Base-by-base conservation (phyloP, 2,888 invertebrate genomes). In the Nomada hirtipes region DNA sequence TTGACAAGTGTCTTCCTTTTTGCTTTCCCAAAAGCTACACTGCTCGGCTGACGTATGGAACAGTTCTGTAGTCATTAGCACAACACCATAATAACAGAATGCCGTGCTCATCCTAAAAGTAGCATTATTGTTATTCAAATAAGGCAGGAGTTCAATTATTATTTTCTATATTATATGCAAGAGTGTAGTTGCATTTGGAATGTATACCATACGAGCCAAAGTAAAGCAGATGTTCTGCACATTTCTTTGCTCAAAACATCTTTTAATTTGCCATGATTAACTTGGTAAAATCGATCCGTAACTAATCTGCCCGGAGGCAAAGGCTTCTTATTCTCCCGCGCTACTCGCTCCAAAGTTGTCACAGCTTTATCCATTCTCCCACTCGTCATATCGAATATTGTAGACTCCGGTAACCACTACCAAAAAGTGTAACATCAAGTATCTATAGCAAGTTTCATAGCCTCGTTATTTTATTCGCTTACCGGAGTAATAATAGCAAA, bases 371-470 rank as follows among this genome's bases (percentile, higher is more conserved):
- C 98, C 4, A 97, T 96, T 91, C 97, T 96, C 0, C 98, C 98
- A 88, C 97, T 96, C 0, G 98, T 97, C 50, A 98, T 97, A 90
- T 98, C 97, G 94, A 95, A 99, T 81, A 98, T 95, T 0, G 98
- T 98, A 81, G 98, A 98, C 94, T 99, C 98, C 36, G 99, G 98
- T 73, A 99, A 94, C 98, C 98, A 99, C 98, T 98, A 93, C 68
- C 95, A 95, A 63, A 36, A 82, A 13, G 57, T 55, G 47, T 11
- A n/a, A 15, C 36, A 10, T 64, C 23, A n/a, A 52, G 70, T 36
- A 2, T 26, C 10, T 67, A 26, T 42, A 72, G 44, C 65, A 36
- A 82, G 53, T 42, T 69, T 63, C 15, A n/a, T 76, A 10, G 2
- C 69, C 57, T 53, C 61, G 60, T 44, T 0, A 29, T 73, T 74